Evolutionary conservation across 2,797 vertebrate species (phyloP).

Genomic region (Cercopithecus neglectus): DNA sequence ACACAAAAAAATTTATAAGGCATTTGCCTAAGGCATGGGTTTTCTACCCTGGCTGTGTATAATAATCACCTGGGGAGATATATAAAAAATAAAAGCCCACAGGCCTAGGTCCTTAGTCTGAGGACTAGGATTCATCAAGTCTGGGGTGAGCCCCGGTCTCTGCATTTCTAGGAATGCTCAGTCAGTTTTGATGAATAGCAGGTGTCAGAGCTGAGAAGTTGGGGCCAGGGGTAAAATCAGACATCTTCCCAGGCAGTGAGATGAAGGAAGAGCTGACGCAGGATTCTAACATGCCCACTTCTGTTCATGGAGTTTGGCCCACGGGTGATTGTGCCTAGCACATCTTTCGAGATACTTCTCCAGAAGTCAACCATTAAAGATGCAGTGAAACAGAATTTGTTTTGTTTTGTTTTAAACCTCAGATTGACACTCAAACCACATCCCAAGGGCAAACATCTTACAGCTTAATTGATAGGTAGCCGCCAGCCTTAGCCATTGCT

Average conservation of each 20-base stretch:
- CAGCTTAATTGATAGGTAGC: conserved; percentile 22
- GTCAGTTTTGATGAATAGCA: background rate
- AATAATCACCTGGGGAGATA: background rate
- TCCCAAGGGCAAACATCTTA: conserved; percentile 36
- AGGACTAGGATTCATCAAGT: background rate
- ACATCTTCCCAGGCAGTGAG: background rate
- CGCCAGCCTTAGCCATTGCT: background rate
- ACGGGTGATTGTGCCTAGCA: background rate
- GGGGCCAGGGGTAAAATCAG: background rate
- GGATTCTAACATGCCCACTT: background rate
- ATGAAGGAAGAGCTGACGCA: background rate
- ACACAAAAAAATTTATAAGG: background rate
- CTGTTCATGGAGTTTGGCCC: background rate
- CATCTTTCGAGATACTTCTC: conserved; percentile 12
- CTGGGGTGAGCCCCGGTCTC: background rate
- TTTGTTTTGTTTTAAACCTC: conserved; percentile 53
- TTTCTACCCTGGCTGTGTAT: background rate
- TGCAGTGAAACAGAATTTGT: background rate
- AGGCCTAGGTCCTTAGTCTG: background rate
- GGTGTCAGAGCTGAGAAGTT: background rate
- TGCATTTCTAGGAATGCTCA: background rate
- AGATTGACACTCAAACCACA: conserved; percentile 27
- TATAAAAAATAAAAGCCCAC: background rate
- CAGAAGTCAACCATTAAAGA: conserved; percentile 5
- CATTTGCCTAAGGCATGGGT: background rate